Conservation (phyloP, 2,888 invertebrate genomes). For the Agrotis ipsilon region DNA sequence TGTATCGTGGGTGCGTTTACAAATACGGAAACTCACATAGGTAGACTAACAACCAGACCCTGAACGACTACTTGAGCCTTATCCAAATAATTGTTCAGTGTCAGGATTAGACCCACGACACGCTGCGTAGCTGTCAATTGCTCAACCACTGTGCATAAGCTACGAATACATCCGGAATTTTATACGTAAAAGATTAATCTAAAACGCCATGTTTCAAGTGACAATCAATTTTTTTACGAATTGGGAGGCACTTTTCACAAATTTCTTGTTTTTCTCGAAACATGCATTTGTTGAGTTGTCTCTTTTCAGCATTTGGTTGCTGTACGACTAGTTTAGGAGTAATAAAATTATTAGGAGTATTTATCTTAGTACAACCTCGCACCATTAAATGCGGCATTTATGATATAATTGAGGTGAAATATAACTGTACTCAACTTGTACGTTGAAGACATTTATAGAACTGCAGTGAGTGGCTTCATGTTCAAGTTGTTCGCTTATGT, state of each 20-base stretch:
- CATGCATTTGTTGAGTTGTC: neutral
- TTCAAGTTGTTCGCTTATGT: constrained; percentile 15
- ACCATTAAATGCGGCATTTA: constrained; percentile 42
- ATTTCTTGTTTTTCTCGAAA: neutral
- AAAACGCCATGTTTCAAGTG: no score
- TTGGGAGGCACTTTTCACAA: neutral
- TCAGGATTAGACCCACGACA: no score
- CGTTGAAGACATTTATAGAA: constrained; percentile 50
- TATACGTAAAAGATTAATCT: no score
- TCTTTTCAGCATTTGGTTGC: neutral
- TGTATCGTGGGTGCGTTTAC: no score
- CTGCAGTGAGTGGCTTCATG: constrained; percentile 34
- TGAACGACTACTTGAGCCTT: no score
- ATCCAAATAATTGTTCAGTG: no score
- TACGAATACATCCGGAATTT: no score
- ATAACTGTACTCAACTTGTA: constrained; percentile 36
- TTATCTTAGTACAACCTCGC: constrained; percentile 26
- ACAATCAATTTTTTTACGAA: no score
- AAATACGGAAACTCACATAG: no score
- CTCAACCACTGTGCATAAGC: no score
- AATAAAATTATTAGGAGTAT: constrained; percentile 18
- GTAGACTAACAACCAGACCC: no score
- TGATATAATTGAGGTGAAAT: constrained; percentile 50
- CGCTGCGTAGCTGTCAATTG: no score
- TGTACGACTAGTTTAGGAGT: constrained; percentile 16